These are phyloP conservation scores for Drosophila infuscata DNA, from an alignment of 2,888 invertebrate genomes.

Conservation along the genomic window DNA sequence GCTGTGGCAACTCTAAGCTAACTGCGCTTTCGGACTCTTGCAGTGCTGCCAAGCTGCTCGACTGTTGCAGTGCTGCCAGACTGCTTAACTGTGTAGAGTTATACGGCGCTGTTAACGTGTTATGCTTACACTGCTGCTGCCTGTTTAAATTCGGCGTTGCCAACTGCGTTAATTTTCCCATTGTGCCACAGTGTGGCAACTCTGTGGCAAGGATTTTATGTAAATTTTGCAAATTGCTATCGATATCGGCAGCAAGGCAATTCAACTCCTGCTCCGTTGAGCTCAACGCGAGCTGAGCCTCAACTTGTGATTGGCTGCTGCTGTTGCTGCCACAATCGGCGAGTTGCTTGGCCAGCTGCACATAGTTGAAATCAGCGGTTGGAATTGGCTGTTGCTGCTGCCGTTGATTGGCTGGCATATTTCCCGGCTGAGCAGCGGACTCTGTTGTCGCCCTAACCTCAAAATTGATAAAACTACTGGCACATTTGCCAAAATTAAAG, in stretches of 20 bases:
- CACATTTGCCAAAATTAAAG: slow-evolving; percentile 62
- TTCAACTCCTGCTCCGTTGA: slow-evolving; percentile 7
- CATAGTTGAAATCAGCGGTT: slow-evolving; percentile 20
- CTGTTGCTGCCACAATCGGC: slow-evolving; percentile 9
- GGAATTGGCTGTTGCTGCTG: not conserved
- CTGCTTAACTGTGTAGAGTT: not conserved
- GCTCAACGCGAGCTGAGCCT: not conserved
- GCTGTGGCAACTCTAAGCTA: not conserved
- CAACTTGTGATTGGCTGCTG: slow-evolving; percentile 2
- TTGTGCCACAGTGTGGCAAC: not conserved
- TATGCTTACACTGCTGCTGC: not conserved
- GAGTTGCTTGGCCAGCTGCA: slow-evolving; percentile 8
- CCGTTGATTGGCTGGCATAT: not conserved
- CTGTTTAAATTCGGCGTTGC: not conserved
- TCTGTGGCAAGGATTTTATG: slow-evolving; percentile 15
- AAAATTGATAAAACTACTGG: slow-evolving; percentile 25
- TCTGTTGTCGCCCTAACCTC: not conserved
- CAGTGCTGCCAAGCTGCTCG: not conserved
- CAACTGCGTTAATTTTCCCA: not conserved
- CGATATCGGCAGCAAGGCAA: slow-evolving; percentile 26
- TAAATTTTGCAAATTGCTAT: slow-evolving; percentile 20
- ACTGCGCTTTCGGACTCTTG: not conserved
- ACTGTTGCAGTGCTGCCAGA: not conserved
- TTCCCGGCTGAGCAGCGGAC: not conserved
- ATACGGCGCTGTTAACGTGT: not conserved